Conservation (phyloP, 2,888 invertebrate genomes). For the Pomacea canaliculata region DNA sequence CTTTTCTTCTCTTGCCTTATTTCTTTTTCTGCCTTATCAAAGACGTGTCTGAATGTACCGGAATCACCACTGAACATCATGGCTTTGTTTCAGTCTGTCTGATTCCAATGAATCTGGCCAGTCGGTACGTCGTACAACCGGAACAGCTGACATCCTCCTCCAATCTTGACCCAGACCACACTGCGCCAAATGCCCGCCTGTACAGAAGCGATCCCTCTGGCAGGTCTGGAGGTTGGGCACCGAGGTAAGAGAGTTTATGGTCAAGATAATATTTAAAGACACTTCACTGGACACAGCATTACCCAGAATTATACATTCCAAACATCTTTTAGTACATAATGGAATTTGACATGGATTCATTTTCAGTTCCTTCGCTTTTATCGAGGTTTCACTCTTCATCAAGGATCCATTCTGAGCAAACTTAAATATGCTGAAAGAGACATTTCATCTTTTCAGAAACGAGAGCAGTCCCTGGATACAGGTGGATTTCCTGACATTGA, state of each 20-base stretch:
- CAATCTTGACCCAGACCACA: conserved; percentile 29
- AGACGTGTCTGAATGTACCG: background rate
- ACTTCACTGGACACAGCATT: too few species aligned
- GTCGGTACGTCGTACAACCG: conserved; percentile 38
- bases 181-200: conserved; percentile 44
- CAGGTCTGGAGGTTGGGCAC: conserved; percentile 47
- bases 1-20: background rate
- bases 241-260: conserved; percentile 40
- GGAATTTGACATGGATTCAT: too few species aligned
- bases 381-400: too few species aligned
- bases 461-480: conserved; percentile 51
- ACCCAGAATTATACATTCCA: too few species aligned
- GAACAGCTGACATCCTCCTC: conserved; percentile 50
- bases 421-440: too few species aligned
- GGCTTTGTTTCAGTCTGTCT: conserved; percentile 42
- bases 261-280: background rate
- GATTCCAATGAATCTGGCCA: conserved; percentile 51
- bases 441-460: background rate
- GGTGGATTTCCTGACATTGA: conserved; percentile 49
- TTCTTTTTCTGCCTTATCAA: background rate
- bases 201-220: conserved; percentile 32
- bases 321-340: too few species aligned
- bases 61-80: too few species aligned
- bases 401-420: too few species aligned
- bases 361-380: too few species aligned